Conservation (phyloP, 2,888 invertebrate genomes). For the Busseola fusca region DNA sequence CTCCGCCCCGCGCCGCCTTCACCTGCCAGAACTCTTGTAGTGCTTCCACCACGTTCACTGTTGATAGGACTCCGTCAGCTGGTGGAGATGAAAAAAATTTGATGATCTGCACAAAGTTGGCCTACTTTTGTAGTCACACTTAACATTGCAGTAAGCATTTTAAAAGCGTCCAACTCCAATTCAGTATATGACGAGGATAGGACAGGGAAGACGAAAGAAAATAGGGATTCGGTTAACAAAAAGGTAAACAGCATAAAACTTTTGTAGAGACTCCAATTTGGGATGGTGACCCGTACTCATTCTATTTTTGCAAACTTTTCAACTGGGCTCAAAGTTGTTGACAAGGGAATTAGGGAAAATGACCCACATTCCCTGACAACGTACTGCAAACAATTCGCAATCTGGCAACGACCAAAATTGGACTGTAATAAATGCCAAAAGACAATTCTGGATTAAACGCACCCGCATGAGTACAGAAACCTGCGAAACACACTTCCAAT, state of each 20-base stretch:
- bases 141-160: not conserved
- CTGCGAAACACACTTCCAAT: not conserved
- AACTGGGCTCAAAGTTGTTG: constrained; percentile 40
- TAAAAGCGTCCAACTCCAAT: constrained; percentile 6
- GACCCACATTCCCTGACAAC: constrained; percentile 37
- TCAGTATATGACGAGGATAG: not conserved
- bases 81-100: constrained; percentile 6
- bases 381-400: constrained; percentile 32
- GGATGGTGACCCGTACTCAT: constrained; percentile 12
- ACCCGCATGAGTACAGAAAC: constrained; percentile 30
- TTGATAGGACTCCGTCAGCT: constrained; percentile 85
- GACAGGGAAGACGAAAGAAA: not conserved
- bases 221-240: not conserved
- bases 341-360: constrained; percentile 30
- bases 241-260: constrained; percentile 16
- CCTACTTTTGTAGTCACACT: not conserved
- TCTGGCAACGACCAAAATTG: constrained; percentile 1
- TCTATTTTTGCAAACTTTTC: constrained; percentile 44
- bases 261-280: not conserved
- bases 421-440: not conserved
- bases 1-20: constrained; percentile 94
- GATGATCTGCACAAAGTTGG: not conserved
- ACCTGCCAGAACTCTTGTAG: constrained; percentile 99
- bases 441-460: not conserved
- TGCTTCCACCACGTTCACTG: constrained; percentile 98